phyloP scores from a whole-genome alignment of 2,888 invertebrate species.

The Ophion ventricosus region DNA sequence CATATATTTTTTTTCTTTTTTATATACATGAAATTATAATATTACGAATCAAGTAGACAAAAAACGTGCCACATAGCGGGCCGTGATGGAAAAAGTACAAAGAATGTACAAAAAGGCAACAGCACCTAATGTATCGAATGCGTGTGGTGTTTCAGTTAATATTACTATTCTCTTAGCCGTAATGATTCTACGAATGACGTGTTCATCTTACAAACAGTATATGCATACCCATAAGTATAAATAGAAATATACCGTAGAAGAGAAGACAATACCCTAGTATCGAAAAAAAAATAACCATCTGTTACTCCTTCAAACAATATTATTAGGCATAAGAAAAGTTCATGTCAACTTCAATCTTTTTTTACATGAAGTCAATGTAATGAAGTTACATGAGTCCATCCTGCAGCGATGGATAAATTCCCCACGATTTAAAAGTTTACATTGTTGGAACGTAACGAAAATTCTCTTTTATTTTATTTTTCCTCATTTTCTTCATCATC shows the following conservation, averaged over 20 bases:
- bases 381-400: no score
- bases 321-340: no score
- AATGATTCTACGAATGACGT: conserved; percentile 57
- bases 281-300: not conserved
- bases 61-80: conserved; percentile 11
- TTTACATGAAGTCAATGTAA: no score
- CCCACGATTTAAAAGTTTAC: no score
- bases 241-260: conserved; percentile 2
- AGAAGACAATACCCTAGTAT: not conserved
- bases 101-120: conserved; percentile 38
- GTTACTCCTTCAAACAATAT: no score
- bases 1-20: conserved; percentile 11
- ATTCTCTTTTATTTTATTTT: no score
- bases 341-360: no score
- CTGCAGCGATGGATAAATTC: no score
- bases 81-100: conserved; percentile 50
- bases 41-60: conserved; percentile 18
- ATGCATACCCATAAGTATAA: conserved; percentile 25
- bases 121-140: conserved; percentile 40
- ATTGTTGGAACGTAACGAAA: no score
- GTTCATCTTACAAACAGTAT: conserved; percentile 56
- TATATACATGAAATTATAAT: conserved; percentile 52
- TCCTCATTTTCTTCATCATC: no score
- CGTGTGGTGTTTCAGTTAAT: conserved; percentile 46
- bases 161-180: conserved; percentile 47